Evolutionary conservation across 2,888 invertebrate species (phyloP).

Genomic region (Hyles lineata): DNA sequence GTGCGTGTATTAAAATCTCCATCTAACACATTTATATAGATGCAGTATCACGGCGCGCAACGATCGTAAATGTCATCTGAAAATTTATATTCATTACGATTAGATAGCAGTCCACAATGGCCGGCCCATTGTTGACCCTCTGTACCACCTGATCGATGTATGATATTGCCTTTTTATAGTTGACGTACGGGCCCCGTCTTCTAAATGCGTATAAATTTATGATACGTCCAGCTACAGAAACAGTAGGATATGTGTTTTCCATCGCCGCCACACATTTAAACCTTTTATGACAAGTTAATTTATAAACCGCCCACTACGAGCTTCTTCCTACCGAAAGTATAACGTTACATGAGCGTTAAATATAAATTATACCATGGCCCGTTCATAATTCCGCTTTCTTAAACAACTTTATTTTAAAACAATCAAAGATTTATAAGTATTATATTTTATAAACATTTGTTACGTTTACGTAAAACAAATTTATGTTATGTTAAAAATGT

Average conservation of each 20-base stretch:
- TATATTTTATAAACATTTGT: neutral
- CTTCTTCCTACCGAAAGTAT: constrained; percentile 59
- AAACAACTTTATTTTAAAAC: constrained; percentile 51
- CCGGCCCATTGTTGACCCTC: constrained; percentile 74
- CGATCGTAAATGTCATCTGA: constrained; percentile 84
- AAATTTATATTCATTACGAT: constrained; percentile 85
- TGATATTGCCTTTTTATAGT: constrained; percentile 78
- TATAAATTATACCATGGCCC: constrained; percentile 47
- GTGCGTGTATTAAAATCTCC: constrained; percentile 71
- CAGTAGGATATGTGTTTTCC: constrained; percentile 66
- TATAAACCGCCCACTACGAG: constrained; percentile 67
- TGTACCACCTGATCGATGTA: constrained; percentile 78
- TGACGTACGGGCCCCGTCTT: constrained; percentile 57
- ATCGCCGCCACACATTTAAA: constrained; percentile 61
- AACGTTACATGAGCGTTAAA: constrained; percentile 60
- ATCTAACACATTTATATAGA: constrained; percentile 76
- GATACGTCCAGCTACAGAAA: constrained; percentile 56
- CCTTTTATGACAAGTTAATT: constrained; percentile 72
- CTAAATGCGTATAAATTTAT: constrained; percentile 58
- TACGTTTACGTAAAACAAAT: neutral
- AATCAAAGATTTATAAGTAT: constrained; percentile 41
- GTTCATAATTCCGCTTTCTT: constrained; percentile 44
- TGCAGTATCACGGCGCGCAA: constrained; percentile 77
- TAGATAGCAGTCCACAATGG: constrained; percentile 81
- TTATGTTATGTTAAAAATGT: neutral